Conservation (phyloP, 2,888 invertebrate species). For the Sphaeridia pumilis region DNA sequence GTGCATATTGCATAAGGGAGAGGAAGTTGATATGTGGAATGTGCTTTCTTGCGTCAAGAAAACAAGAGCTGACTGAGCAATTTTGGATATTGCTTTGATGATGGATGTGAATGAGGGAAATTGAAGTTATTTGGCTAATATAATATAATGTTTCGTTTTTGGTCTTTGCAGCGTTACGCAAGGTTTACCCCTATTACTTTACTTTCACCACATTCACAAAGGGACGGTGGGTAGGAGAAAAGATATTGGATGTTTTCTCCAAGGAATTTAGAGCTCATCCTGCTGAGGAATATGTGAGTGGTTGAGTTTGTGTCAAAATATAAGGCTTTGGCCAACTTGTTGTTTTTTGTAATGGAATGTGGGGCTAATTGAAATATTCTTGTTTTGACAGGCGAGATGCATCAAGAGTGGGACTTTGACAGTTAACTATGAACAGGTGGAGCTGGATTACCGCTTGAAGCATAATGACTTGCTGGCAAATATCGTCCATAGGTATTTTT, state of each 20-base stretch:
- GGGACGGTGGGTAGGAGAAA: constrained; percentile 80
- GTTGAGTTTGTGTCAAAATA: background rate
- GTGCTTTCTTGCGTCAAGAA: background rate
- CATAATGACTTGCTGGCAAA: constrained; percentile 88
- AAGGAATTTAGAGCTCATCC: constrained; percentile 90
- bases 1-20: background rate
- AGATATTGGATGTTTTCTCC: constrained; percentile 82
- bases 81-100: background rate
- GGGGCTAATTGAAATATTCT: constrained; percentile 12
- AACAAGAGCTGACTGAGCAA: background rate
- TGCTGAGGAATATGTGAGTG: constrained; percentile 65
- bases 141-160: constrained; percentile 6
- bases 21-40: background rate
- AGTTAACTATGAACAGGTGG: constrained; percentile 84
- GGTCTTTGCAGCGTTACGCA: constrained; percentile 62
- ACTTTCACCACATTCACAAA: constrained; percentile 93
- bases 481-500: constrained; percentile 75
- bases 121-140: background rate
- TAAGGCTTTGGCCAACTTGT: too few relatives aligned
- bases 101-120: background rate
- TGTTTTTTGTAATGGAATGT: background rate
- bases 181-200: constrained; percentile 95
- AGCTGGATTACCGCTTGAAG: constrained; percentile 78
- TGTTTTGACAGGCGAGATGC: constrained; percentile 57
- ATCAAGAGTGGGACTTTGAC: constrained; percentile 82